Base-by-base conservation (phyloP, 2,113 vertebrate species). In the Hyaena hyaena region DNA sequence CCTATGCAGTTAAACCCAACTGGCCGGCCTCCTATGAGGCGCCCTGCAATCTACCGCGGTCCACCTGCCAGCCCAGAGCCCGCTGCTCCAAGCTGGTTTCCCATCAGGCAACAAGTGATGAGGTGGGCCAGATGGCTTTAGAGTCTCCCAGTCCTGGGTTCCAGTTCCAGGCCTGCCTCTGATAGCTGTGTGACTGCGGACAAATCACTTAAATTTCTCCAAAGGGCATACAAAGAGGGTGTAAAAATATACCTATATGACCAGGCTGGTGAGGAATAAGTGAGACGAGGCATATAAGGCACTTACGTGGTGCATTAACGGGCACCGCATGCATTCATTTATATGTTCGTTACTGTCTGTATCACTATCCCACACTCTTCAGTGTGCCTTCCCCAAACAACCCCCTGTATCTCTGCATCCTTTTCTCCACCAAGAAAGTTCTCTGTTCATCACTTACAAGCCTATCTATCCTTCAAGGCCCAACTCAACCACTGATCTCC, bases 131-230 rank as follows among this genome's bases (percentile, higher is more conserved):
- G 63, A 65, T 3, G 50, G 83, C 31, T 84, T 61, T 21, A 86
- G 8, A 76, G 19, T 68, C 58, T 93, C 84, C 88, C 5, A 88
- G 19, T 63, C 39, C 50, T 31, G 53, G 65, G 53, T 43, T 86
- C 63, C 69, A 31, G 71, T 89, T 90, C 93, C 80, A 28, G 61
- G 50, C 43, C 35, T 80, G 39, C 10, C 74, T 26, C 43, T 50
- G 55, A 68, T 45, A 80, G 73, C 63, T 77, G 12, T 61, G 39
- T 9, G 53, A 33, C 76, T 19, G 33, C 9, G 45, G 7, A 35
- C n/a, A 35, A 71, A 7, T 74, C 83, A 55, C 50, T 88, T 87
- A 12, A 33, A 35, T 91, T 79, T 92, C 63, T 96, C 69, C n/a
- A n/a, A 85, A 74, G 19, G 11, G 4, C 23, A 66, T 73, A 12